Evolutionary conservation across 92 coral and sea anemone species (phyloP).

Genomic region (Plumapathes pennacea): DNA sequence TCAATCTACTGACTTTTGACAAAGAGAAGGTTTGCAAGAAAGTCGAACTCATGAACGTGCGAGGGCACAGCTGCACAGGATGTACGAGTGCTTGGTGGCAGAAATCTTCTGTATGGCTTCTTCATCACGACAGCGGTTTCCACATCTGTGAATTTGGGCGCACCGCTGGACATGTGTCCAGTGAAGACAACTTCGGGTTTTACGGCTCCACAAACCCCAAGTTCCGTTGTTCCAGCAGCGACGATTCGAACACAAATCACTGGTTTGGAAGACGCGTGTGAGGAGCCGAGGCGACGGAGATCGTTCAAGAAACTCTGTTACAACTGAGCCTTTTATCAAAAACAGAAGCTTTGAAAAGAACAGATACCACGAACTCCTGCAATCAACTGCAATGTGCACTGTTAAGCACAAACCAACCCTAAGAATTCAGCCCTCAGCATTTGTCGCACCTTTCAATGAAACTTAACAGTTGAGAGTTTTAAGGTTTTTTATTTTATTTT

Average conservation of each 20-base stretch:
- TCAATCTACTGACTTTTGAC: constrained; percentile 26
- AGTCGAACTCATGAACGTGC: constrained; percentile 53
- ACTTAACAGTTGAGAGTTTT: no score
- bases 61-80: constrained; percentile 29
- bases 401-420: no score
- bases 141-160: constrained; percentile 9
- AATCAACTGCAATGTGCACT: no score
- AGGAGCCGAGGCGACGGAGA: no score
- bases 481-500: no score
- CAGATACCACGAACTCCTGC: no score
- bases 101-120: neutral
- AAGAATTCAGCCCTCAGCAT: no score
- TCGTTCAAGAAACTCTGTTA: no score
- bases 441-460: no score
- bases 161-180: constrained; percentile 2
- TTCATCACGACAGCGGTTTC: constrained; percentile 25
- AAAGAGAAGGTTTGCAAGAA: constrained; percentile 22
- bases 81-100: constrained; percentile 48
- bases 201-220: neutral
- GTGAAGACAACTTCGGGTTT: constrained; percentile 35
- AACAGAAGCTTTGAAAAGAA: no score
- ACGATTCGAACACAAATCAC: constrained; percentile 23
- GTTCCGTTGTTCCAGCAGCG: constrained; percentile 4
- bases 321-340: no score
- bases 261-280: no score